phyloP scores from a whole-genome alignment of 2,888 invertebrate genomes.

The Chrysotoxum bicinctum region DNA sequence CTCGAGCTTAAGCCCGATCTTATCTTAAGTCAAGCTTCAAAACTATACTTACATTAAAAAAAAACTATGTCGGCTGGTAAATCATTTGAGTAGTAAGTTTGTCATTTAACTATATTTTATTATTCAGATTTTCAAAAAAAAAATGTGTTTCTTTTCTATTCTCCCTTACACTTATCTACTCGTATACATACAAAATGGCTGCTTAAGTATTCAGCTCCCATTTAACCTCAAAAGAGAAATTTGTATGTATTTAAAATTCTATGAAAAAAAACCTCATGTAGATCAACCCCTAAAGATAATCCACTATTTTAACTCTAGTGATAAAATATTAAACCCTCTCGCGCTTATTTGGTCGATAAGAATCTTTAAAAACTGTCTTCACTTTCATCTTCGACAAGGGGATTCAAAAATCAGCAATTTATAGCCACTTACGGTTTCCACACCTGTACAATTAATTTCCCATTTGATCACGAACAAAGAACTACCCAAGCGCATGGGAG shows the following conservation, averaged over 20 bases:
- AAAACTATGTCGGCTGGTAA: too few relatives aligned
- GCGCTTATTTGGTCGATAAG: constrained; percentile 49
- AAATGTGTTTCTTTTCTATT: too few relatives aligned
- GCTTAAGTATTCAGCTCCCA: neutral
- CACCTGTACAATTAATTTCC: constrained; percentile 71
- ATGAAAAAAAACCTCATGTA: neutral
- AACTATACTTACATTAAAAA: too few relatives aligned
- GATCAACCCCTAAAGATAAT: neutral
- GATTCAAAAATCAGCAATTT: constrained; percentile 59
- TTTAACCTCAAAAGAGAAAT: neutral
- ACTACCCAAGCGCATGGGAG: constrained; percentile 50
- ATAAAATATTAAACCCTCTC: constrained; percentile 58
- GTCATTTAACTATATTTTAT: too few relatives aligned
- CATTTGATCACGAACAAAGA: constrained; percentile 55
- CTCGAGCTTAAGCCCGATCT: too few relatives aligned
- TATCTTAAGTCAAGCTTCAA: too few relatives aligned
- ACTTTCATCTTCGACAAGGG: constrained; percentile 57
- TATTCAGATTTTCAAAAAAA: too few relatives aligned
- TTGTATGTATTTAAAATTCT: neutral
- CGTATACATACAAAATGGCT: too few relatives aligned
- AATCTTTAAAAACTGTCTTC: constrained; percentile 51
- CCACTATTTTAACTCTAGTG: neutral
- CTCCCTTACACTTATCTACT: too few relatives aligned
- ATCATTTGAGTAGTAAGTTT: too few relatives aligned
- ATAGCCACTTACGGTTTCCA: constrained; percentile 67